Evolutionary conservation across 2,113 vertebrate genomes (phyloP).

Genomic region (Pituophis catenifer): DNA sequence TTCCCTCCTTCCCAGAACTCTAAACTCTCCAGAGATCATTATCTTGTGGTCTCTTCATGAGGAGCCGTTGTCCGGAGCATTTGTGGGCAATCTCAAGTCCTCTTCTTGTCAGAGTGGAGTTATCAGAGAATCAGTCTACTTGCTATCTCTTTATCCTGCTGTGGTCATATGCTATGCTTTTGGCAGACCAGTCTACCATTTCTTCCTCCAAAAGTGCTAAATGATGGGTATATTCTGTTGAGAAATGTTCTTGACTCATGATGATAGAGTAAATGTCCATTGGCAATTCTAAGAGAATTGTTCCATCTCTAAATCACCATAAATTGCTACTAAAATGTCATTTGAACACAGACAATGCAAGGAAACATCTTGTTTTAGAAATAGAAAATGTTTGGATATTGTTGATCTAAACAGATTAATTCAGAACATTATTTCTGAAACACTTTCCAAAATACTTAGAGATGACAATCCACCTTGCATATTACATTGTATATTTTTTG

Average conservation of each 20-base stretch:
- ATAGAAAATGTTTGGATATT: background rate
- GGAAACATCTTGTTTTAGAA: slow-evolving; percentile 31
- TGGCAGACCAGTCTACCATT: background rate
- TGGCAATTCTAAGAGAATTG: slow-evolving; percentile 30
- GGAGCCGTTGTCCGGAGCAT: too few relatives aligned
- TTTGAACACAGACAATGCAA: slow-evolving; percentile 30
- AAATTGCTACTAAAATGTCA: slow-evolving; percentile 37
- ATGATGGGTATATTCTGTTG: background rate
- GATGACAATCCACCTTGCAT: background rate
- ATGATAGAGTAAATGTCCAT: slow-evolving; percentile 8
- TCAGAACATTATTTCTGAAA: background rate
- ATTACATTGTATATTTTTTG: background rate
- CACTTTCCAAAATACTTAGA: slow-evolving; percentile 8
- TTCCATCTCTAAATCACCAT: slow-evolving; percentile 42
- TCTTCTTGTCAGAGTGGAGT: background rate
- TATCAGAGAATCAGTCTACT: background rate
- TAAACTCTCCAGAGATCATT: too few relatives aligned
- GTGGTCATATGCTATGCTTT: background rate
- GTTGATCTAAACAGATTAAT: background rate
- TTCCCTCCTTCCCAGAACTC: too few relatives aligned
- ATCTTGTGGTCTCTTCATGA: too few relatives aligned
- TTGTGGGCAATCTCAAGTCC: background rate
- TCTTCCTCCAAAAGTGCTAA: slow-evolving; percentile 18
- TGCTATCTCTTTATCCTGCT: background rate
- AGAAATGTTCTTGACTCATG: slow-evolving; percentile 28